A percentile compares a stretch with the other conserved stretches of the same genome.
phyloP scores from a whole-genome alignment of 64 coral and sea anemone species.

The Porites australiensis region DNA sequence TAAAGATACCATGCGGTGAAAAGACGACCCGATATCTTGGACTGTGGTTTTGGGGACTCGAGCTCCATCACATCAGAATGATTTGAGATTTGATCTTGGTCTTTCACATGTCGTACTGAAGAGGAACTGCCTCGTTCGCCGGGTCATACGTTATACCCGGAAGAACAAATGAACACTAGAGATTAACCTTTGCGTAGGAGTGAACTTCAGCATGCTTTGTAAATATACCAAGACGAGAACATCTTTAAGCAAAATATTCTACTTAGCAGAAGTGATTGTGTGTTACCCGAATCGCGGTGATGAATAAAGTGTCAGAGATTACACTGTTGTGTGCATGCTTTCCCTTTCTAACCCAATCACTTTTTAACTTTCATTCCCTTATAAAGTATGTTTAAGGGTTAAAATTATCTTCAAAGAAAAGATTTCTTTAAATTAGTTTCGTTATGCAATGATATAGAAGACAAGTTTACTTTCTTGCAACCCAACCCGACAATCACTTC shows the following conservation, averaged over 20 bases:
- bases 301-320: slow-evolving; percentile 5
- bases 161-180: slow-evolving; percentile 51
- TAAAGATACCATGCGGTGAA: slow-evolving; percentile 16
- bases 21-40: background rate
- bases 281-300: background rate
- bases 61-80: background rate
- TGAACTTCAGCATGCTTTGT: slow-evolving; percentile 17
- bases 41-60: slow-evolving; percentile 16
- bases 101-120: background rate
- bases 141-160: background rate
- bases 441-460: background rate
- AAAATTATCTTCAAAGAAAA: background rate
- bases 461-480: background rate
- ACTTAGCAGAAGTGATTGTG: background rate
- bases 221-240: slow-evolving; percentile 15
- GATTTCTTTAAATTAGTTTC: background rate
- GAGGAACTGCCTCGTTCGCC: background rate
- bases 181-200: slow-evolving; percentile 42
- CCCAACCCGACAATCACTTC: background rate
- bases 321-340: background rate
- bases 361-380: background rate
- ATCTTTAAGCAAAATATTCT: slow-evolving; percentile 17
- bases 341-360: background rate
- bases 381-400: background rate
- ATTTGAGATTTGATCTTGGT: slow-evolving; percentile 45